Evolutionary conservation across 2,797 vertebrate species (phyloP).

Genomic region (Hydrocynus forskahlii): DNA sequence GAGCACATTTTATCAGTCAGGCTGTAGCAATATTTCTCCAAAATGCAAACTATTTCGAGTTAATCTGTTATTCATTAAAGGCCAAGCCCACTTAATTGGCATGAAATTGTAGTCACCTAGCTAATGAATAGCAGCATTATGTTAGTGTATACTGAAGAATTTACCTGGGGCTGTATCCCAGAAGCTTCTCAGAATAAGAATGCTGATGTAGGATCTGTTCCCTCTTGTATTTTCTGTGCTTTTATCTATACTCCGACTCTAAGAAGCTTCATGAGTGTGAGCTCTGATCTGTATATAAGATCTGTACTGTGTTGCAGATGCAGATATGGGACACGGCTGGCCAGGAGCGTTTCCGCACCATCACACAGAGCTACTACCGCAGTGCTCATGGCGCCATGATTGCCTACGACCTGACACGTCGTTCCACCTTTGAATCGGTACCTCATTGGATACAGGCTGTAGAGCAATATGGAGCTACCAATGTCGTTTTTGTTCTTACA

Average conservation of each 20-base stretch:
- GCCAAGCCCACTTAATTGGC: neutral
- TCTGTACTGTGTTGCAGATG: conserved; percentile 76
- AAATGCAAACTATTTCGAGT: neutral
- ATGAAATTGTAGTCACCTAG: neutral
- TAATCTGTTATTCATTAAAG: conserved; percentile 2
- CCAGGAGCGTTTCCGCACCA: conserved; percentile 96
- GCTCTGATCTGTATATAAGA: conserved; percentile 2
- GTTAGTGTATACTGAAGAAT: too few species aligned
- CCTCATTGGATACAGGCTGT: conserved; percentile 93
- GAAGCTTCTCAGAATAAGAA: too few species aligned
- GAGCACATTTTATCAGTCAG: neutral
- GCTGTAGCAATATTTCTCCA: neutral
- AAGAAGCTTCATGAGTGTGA: too few species aligned
- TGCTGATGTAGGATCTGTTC: too few species aligned
- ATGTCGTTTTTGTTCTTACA: conserved; percentile 89
- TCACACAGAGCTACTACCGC: conserved; percentile 96
- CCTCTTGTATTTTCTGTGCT: too few species aligned
- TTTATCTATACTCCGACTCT: too few species aligned
- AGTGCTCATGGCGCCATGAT: conserved; percentile 95
- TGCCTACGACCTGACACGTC: conserved; percentile 93
- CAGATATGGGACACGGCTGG: conserved; percentile 98
- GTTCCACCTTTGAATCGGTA: conserved; percentile 89
- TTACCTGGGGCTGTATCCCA: too few species aligned
- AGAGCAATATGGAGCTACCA: conserved; percentile 89
- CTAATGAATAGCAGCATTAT: neutral